Percentiles rank a stretch among this genome's conserved stretches.
Conservation (phyloP, 2,797 vertebrate species). For the Gambusia yucatana region DNA sequence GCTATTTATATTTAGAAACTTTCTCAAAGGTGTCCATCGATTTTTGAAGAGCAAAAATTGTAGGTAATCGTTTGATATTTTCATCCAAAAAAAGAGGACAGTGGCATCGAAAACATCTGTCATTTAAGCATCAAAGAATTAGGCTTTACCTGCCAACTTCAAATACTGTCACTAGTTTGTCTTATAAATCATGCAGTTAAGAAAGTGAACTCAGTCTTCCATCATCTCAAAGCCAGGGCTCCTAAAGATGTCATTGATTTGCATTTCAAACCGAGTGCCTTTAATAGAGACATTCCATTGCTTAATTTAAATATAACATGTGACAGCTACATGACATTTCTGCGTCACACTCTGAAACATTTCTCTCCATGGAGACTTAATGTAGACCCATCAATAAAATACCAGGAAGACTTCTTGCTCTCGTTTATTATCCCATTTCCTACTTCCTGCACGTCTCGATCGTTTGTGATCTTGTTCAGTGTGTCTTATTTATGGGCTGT, state of each 20-base stretch:
- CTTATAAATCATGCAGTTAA: slow-evolving; percentile 57
- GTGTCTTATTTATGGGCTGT: slow-evolving; percentile 69
- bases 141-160: slow-evolving; percentile 22
- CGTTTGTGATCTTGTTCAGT: slow-evolving; percentile 46
- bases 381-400: slow-evolving; percentile 14
- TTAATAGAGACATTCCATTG: slow-evolving; percentile 28
- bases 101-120: slow-evolving; percentile 31
- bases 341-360: slow-evolving; percentile 39
- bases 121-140: slow-evolving; percentile 31
- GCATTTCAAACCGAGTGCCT: slow-evolving; percentile 49
- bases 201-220: slow-evolving; percentile 16
- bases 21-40: slow-evolving; percentile 53
- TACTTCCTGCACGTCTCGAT: slow-evolving; percentile 33
- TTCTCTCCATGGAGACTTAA: slow-evolving; percentile 5
- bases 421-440: slow-evolving; percentile 38
- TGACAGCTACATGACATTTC: slow-evolving; percentile 50
- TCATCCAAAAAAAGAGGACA: slow-evolving; percentile 13
- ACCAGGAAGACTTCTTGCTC: slow-evolving; percentile 36
- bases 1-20: slow-evolving; percentile 25
- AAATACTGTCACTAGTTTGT: slow-evolving; percentile 44
- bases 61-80: slow-evolving; percentile 57
- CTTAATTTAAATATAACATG: slow-evolving; percentile 35
- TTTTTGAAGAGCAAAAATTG: slow-evolving; percentile 54
- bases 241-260: slow-evolving; percentile 44
- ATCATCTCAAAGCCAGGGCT: slow-evolving; percentile 35